Evolutionary conservation across 2,888 invertebrate species (phyloP), one percentile per base, ranked within the genome.

Genomic region (Hedya salicella): DNA sequence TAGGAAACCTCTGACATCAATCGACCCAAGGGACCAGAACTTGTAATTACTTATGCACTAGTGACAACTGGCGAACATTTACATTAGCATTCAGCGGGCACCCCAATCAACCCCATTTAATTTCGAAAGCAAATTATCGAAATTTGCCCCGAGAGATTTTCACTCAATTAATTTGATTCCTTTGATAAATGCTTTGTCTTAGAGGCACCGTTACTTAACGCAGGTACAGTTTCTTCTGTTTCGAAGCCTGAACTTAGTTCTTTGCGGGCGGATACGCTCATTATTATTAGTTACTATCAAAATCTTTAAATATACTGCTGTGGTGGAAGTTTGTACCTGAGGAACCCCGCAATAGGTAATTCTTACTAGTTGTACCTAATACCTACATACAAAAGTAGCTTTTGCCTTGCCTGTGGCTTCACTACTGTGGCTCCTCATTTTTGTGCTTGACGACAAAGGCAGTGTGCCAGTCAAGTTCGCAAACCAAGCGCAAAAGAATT

Each of bases 81-180:
- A 57, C 44, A 57, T 57, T 57, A 46, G 46, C 44, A 57, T 57
- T 57, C 44, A 57, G 44, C 44, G 16, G 8, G 48, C 46, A 25
- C 36, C 59, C 49, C 49, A 48, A 60, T 60, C 49, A 39, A 36
- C 36, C 57, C 57, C 57, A 57, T 57, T 57, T 57, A 57, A 57
- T 57, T 46, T 57, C 44, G 17, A 57, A 57, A 57, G 57, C 57
- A 57, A 57, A 57, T 57, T 57, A 57, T 57, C 57, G 57, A 57
- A 57, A 57, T 46, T 46, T 2, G 44, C 56, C 44, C 57, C 57
- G 57, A 46, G 46, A 57, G 57, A 57, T 57, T 57, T 57, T 57
- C 57, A 57, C 57, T 57, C 57, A 57, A 57, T 57, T 57, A 57
- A 46, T 57, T 46, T 57, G 57, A 57, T 46, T 57, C 44, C 44